These are phyloP conservation scores for Perccottus glenii DNA, from an alignment of 2,113 vertebrate species.

Conservation along the genomic window DNA sequence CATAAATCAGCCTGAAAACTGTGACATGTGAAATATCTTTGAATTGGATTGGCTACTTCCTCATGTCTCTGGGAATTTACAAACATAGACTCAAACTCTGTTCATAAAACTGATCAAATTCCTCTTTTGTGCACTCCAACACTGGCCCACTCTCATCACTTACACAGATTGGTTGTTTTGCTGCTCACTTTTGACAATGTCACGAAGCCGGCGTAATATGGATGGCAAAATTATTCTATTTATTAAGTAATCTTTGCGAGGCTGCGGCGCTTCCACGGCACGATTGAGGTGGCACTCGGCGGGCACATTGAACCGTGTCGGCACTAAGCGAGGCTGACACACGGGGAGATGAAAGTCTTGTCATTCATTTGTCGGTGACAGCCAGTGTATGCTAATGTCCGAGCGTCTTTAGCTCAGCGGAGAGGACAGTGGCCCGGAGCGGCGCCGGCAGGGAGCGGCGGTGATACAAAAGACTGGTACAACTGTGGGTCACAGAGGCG, in stretches of 20 bases:
- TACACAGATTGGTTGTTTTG: constrained; percentile 63
- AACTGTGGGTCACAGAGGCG: not conserved
- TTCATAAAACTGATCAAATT: constrained; percentile 43
- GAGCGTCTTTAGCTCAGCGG: constrained; percentile 62
- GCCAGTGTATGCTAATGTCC: constrained; percentile 78
- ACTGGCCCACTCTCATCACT: constrained; percentile 58
- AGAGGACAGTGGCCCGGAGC: constrained; percentile 35
- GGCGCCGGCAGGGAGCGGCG: constrained; percentile 37
- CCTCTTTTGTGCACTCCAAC: constrained; percentile 21
- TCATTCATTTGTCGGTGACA: constrained; percentile 79
- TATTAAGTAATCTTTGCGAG: constrained; percentile 71
- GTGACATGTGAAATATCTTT: not conserved
- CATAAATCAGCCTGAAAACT: not conserved
- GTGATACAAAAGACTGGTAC: constrained; percentile 32
- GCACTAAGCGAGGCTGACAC: constrained; percentile 75
- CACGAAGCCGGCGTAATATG: constrained; percentile 66
- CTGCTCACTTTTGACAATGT: constrained; percentile 66
- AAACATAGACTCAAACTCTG: constrained; percentile 49
- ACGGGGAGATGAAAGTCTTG: constrained; percentile 78
- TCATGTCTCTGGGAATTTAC: constrained; percentile 27
- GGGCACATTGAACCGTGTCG: constrained; percentile 70
- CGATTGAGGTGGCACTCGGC: constrained; percentile 57
- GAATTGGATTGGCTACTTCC: constrained; percentile 6
- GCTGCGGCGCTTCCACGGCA: constrained; percentile 37
- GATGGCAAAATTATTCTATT: constrained; percentile 73